A percentile compares a stretch with the other conserved stretches of the same genome.
Evolutionary conservation across 2,888 invertebrate genomes (phyloP).

Genomic region (Drosophila buzzatii): DNA sequence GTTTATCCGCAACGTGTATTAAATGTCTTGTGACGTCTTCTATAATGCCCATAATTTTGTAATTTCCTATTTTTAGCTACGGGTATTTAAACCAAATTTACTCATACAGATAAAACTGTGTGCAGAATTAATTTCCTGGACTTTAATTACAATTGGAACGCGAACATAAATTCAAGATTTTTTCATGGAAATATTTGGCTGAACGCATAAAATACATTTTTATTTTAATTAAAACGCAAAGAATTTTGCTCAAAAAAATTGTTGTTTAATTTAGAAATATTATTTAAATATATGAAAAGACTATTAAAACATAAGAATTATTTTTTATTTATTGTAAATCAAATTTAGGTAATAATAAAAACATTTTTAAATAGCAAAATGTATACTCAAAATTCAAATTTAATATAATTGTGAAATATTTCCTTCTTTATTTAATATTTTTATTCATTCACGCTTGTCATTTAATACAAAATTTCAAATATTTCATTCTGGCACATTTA

Average conservation of each 20-base stretch:
- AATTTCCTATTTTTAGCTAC: constrained; percentile 16
- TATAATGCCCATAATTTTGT: constrained; percentile 9
- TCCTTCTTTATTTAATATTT: neutral
- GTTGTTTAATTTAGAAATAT: neutral
- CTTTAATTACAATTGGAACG: constrained; percentile 1
- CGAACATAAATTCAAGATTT: neutral
- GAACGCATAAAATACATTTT: neutral
- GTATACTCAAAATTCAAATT: neutral
- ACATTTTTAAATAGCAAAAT: neutral
- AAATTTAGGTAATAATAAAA: neutral
- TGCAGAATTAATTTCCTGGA: constrained; percentile 12
- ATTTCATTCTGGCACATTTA: neutral
- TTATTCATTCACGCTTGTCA: neutral
- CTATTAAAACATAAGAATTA: no score
- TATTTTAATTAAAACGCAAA: neutral
- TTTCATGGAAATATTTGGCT: no score
- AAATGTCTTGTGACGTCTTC: constrained; percentile 8
- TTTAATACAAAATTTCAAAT: neutral
- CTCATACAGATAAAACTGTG: neutral
- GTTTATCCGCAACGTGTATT: constrained; percentile 23
- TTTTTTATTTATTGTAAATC: neutral
- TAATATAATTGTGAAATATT: neutral
- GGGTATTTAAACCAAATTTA: neutral
- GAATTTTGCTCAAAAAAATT: neutral
- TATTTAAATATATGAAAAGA: neutral